These are phyloP conservation scores for Amblyteles armatorius DNA, from an alignment of 2,888 invertebrate genomes.

Conservation along the genomic window DNA sequence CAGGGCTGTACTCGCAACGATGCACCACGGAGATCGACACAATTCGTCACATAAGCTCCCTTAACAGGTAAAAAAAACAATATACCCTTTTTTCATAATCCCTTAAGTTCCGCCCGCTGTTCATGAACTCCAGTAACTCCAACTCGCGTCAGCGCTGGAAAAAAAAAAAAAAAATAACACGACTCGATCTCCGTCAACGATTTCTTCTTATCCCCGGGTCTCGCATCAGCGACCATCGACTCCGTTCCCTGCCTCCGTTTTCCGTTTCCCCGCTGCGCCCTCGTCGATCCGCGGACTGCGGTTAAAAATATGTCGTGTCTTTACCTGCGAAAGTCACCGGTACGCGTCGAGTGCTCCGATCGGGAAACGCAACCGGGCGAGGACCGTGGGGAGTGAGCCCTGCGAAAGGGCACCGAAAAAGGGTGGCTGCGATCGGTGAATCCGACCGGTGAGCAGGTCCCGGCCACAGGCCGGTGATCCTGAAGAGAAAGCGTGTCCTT, in stretches of 20 bases:
- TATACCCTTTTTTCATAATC: background rate
- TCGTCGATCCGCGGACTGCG: constrained; percentile 24
- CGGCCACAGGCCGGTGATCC: constrained; percentile 54
- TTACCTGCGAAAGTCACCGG: constrained; percentile 58
- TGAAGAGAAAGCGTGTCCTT: constrained; percentile 65
- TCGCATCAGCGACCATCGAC: constrained; percentile 57
- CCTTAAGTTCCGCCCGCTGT: background rate
- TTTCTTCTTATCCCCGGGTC: constrained; percentile 26
- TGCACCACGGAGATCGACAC: no score
- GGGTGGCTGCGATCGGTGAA: constrained; percentile 60
- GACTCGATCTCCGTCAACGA: constrained; percentile 26
- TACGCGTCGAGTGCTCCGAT: background rate
- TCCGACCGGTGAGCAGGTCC: constrained; percentile 64
- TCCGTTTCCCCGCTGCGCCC: constrained; percentile 22
- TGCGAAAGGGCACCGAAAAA: constrained; percentile 52
- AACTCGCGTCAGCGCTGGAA: background rate
- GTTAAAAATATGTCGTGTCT: constrained; percentile 65
- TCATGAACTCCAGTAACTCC: background rate
- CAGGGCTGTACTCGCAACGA: constrained; percentile 52
- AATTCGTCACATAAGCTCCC: constrained; percentile 6
- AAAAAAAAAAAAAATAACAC: background rate
- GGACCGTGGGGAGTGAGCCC: constrained; percentile 33
- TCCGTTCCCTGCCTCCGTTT: constrained; percentile 35
- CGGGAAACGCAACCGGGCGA: constrained; percentile 44
- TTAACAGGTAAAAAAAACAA: background rate